Percentiles rank a stretch among this genome's conserved stretches.
Evolutionary conservation across 2,113 vertebrate species (phyloP).

Genomic region (Eonycteris spelaea): DNA sequence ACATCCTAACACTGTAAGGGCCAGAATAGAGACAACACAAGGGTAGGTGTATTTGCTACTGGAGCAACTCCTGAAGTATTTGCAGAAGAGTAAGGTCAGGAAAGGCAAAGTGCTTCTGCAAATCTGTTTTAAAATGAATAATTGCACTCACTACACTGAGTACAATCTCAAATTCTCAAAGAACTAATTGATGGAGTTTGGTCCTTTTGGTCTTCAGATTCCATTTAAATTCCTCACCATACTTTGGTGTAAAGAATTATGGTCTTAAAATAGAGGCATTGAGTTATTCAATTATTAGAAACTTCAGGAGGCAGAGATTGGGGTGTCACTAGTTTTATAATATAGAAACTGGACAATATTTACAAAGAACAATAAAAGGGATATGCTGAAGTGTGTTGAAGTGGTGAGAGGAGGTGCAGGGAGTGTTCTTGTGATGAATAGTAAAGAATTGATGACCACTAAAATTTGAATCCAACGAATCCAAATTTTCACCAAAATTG

Average conservation of each 20-base stretch:
- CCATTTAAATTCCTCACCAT: neutral
- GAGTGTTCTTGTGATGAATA: neutral
- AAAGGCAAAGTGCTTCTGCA: neutral
- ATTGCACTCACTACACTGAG: neutral
- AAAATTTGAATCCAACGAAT: neutral
- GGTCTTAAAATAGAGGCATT: slow-evolving; percentile 10
- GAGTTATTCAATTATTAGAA: neutral
- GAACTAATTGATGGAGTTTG: neutral
- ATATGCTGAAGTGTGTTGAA: neutral
- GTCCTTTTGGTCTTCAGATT: neutral
- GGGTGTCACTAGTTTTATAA: neutral
- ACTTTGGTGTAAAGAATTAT: neutral
- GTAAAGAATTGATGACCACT: neutral
- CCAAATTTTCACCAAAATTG: neutral
- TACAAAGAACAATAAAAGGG: neutral
- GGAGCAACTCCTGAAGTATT: neutral
- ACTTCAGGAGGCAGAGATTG: neutral
- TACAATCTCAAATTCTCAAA: slow-evolving; percentile 6
- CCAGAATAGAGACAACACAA: neutral
- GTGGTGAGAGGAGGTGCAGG: neutral
- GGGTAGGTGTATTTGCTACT: neutral
- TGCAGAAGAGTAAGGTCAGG: neutral
- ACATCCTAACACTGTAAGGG: neutral
- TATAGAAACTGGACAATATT: neutral
- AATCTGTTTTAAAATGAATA: slow-evolving; percentile 5